These are phyloP conservation scores for Jordanella pulchra DNA, from an alignment of 2,797 vertebrate species.

Conservation along the genomic window DNA sequence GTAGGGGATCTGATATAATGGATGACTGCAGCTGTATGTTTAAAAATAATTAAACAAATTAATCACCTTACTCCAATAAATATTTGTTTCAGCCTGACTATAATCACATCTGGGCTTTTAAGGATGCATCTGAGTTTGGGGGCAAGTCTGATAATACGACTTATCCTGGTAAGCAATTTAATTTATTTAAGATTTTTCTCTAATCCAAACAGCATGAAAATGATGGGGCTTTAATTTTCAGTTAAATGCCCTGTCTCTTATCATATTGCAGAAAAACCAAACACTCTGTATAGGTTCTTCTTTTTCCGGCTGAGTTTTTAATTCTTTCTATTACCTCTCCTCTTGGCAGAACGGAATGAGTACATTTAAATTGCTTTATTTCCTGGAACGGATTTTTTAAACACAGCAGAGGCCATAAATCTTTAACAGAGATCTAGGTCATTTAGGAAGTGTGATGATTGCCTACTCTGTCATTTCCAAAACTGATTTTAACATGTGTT, in stretches of 20 bases:
- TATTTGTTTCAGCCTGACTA: background rate
- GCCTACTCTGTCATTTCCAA: too few relatives aligned
- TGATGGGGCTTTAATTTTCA: background rate
- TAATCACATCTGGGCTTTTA: background rate
- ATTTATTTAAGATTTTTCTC: background rate
- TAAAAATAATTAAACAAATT: background rate
- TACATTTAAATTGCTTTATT: background rate
- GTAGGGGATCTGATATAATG: background rate
- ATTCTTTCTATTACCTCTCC: background rate
- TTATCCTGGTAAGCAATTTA: background rate
- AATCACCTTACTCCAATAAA: background rate
- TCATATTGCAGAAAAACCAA: background rate
- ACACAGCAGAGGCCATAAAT: too few relatives aligned
- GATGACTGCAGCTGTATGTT: background rate
- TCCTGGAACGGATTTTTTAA: too few relatives aligned
- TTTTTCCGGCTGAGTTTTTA: background rate
- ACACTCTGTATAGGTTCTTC: background rate
- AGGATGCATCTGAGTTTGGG: background rate
- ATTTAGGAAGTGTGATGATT: too few relatives aligned
- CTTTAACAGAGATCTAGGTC: too few relatives aligned
- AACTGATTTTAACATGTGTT: too few relatives aligned
- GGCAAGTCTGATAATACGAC: background rate
- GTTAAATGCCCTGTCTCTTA: background rate
- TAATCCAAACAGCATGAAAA: background rate
- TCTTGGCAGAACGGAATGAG: background rate